A percentile compares a stretch with the other conserved stretches of the same genome.
phyloP scores from a whole-genome alignment of 2,888 invertebrate genomes.

The Aphrophora alni region DNA sequence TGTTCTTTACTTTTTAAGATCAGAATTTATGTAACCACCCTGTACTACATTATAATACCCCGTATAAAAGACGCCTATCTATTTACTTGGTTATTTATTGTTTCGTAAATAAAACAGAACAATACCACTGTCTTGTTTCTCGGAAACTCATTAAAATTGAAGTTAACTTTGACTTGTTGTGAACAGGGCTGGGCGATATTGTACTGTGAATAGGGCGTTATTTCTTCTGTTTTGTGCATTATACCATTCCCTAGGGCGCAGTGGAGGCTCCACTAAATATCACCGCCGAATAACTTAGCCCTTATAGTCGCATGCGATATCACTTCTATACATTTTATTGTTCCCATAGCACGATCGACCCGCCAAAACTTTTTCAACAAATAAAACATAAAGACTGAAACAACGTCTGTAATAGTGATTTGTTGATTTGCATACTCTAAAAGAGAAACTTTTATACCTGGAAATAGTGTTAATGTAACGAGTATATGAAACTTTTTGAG shows the following conservation, averaged over 20 bases:
- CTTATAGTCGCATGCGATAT: slow-evolving; percentile 1
- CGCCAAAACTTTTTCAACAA: slow-evolving; percentile 4
- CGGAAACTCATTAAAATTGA: slow-evolving; percentile 2
- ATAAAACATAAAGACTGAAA: slow-evolving; percentile 1
- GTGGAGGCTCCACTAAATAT: slow-evolving; percentile 3
- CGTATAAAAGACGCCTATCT: too few species aligned
- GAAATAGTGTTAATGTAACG: too few species aligned
- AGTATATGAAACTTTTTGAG: too few species aligned
- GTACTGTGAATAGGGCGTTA: background rate
- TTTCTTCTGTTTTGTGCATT: slow-evolving; percentile 6
- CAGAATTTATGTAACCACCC: too few species aligned
- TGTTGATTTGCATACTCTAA: background rate
- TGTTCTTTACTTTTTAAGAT: too few species aligned
- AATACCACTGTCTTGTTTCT: background rate
- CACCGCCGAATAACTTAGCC: background rate
- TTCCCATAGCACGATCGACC: background rate
- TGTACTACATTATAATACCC: too few species aligned
- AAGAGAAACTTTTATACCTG: background rate
- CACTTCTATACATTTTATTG: background rate
- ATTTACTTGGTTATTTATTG: background rate
- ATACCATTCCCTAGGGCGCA: background rate
- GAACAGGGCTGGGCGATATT: background rate
- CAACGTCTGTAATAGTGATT: slow-evolving; percentile 6
- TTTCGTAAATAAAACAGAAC: background rate
- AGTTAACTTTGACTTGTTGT: background rate